Base-by-base conservation (phyloP, 2,797 vertebrate genomes). In the Ciconia nigra region DNA sequence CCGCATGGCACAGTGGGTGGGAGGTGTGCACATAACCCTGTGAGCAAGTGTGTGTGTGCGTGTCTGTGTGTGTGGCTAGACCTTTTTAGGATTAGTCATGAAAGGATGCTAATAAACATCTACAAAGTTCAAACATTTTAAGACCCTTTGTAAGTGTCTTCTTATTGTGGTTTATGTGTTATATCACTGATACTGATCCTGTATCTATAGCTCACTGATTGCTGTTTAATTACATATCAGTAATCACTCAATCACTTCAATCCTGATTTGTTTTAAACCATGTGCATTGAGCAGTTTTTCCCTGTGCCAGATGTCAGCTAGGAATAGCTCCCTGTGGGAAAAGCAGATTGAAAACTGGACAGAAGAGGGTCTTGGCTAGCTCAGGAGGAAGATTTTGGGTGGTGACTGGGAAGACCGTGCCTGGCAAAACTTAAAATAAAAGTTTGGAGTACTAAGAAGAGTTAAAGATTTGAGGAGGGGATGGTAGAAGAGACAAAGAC, bases 1-100 rank as follows among this genome's bases (percentile, higher is more conserved):
- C 28, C 0, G 1, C 11, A 7, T 29, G 16, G 37, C 21, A 33
- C 24, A 33, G 33, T 4, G 3, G 5, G 9, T 5, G 5, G 3
- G 33, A 70, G 13, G 8, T 2, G 1, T 0, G 0, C 7, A 9
- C 4, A 9, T 14, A 58, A 24, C 21, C n/a, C 11, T 61, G 31
- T 14, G 8, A 74, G 9, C 15, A n/a, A 15, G 9, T 13, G 15
- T 15, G 3, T 5, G 5, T 10, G 20, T 20, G 1, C 2, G 0
- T 42, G 7, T 13, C 42, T 57, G 13, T 42, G 13, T 9, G 13
- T 4, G 1, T 10, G 21, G 26, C 1, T 2, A 61, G 31, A 33
- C 4, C 7, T 29, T 47, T 51, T 22, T 7, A 5, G 4, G 9
- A 37, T 65, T 21, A 58, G 3, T 42, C 13, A 3, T 29, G 42